Evolutionary conservation across 2,797 vertebrate species (phyloP).

Genomic region (Alosa sapidissima): DNA sequence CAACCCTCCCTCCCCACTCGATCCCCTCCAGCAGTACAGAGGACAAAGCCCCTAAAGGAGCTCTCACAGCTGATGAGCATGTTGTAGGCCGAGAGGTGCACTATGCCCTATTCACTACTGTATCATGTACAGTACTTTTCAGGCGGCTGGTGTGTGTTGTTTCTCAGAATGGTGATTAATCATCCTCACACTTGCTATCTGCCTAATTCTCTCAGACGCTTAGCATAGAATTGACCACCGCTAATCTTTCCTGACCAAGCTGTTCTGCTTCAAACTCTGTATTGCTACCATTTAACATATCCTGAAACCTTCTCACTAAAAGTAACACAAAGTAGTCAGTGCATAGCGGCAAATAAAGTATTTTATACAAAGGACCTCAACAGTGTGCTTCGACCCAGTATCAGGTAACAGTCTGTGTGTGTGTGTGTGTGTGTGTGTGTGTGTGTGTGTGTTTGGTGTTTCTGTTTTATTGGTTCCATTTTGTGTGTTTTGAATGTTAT

Average conservation of each 20-base stretch:
- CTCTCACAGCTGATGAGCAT: slow-evolving; percentile 49
- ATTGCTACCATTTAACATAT: background rate
- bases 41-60: background rate
- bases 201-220: background rate
- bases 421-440: slow-evolving; percentile 43
- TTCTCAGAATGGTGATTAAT: background rate
- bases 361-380: slow-evolving; percentile 28
- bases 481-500: slow-evolving; percentile 48
- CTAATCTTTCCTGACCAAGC: background rate
- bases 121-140: background rate
- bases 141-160: background rate
- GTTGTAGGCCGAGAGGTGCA: slow-evolving; percentile 14
- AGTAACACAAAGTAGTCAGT: background rate
- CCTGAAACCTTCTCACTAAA: background rate
- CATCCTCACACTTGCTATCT: background rate
- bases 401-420: slow-evolving; percentile 59
- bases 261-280: background rate
- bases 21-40: background rate
- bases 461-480: slow-evolving; percentile 26
- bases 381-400: slow-evolving; percentile 46
- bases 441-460: too few relatives aligned
- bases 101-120: background rate
- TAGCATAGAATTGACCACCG: background rate
- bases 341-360: background rate
- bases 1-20: background rate